Evolutionary conservation across 2,888 invertebrate species (phyloP), one percentile per base, ranked within the genome.

Genomic region (Macaria notata): DNA sequence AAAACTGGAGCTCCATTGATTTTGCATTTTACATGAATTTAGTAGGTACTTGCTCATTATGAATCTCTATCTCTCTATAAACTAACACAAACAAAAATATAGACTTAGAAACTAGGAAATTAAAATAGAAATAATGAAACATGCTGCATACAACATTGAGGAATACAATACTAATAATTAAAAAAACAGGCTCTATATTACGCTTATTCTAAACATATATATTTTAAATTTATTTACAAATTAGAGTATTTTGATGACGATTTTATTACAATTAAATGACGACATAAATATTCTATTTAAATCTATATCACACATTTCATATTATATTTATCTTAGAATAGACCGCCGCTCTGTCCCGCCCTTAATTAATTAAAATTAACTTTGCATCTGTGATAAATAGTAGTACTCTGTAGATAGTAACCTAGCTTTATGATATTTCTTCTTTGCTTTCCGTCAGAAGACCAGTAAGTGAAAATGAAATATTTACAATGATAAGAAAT

Each of bases 321-420:
- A 44, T 42, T 5, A 49, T 49, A 33, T 6, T 4, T 7, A 6
- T 4, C 33, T 29, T 29, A 48, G 1, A 39, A 6, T 29, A 48
- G n/a, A 19, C 33, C 47, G 30, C 42, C 49, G 46, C 49, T 45
- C 59, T 59, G 64, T 52, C 49, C 50, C 9, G 43, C 54, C 54
- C 45, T 36, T 36, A 36, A 36, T 8, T 41, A n/a, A 46, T 45
- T 56, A 49, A 48, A 54, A 51, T 45, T 48, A 56, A 42, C 33
- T 7, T 61, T 54, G 49, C 62, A 65, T 66, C 65, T 67, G 67
- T 67, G 66, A 67, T 57, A 64, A 63, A 65, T 65, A 69, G 65
- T 65, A 69, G 65, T 66, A 68, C 59, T 67, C 65, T 63, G 67
- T 65, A 65, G 63, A 62, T 54, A 58, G 19, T 59, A 59, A 50